Evolutionary conservation across 1,140 invertebrate species (phyloP), one percentile per base, ranked within the genome.

Genomic region (Dinoponera quadriceps): DNA sequence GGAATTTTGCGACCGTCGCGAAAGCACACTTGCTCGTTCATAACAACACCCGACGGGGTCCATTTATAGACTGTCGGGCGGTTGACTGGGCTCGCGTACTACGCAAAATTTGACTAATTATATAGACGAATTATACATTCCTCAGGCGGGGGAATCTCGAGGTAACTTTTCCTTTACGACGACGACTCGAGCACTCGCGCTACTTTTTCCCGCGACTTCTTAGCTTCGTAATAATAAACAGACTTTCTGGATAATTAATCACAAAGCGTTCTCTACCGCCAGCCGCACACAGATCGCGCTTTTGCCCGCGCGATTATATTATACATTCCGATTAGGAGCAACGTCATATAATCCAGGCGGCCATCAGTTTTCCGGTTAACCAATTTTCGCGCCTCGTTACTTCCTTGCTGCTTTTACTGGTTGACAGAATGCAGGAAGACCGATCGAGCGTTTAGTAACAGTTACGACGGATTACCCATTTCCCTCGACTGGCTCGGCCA

Each of bases 361-460:
- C 57, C 20, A 60, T 72, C 20, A 73, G 25, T 60, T 48, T 11
- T 57, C 29, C n/a, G 20, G n/a, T 55, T 55, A 71, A 71, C n/a
- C 9, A 73, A 73, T n/a, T 20, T 59, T 59, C 33, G 13, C 20
- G n/a, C 7, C 25, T 57, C 2, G 20, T 57, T 38, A 44, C 20
- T 7, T 4, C 11, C 13, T 25, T 33, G 29, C 3, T 54, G 57
- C 20, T 63, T n/a, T n/a, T 63, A 75, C 66, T 38, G 16, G 5
- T 25, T 27, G 63, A 68, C 51, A 60, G 9, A 77, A 77, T 14
- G 48, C 16, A 65, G 18, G n/a, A 65, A 60, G 20, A 51, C 18
- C 44, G 59, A 63, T 65, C 25, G 20, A 38, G 27, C 38, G 44
- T 63, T 49, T 20, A 27, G 18, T 57, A 54, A 33, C 11, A 68